Evolutionary conservation across 2,888 invertebrate genomes (phyloP).

Genomic region (Neelides folsomi): DNA sequence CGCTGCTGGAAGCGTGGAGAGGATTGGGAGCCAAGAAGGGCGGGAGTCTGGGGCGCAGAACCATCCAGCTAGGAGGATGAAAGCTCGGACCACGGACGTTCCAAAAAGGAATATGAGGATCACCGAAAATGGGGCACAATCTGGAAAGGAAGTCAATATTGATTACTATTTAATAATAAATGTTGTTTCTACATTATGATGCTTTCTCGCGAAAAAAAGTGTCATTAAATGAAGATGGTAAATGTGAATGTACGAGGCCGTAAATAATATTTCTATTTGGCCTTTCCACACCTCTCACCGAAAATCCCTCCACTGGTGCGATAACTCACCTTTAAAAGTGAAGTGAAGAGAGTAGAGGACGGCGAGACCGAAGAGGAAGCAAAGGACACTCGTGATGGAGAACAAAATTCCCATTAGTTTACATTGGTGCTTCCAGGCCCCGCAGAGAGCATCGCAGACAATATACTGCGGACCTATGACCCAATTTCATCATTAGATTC

Average conservation of each 20-base stretch:
- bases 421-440: conserved; percentile 34
- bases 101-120: conserved; percentile 33
- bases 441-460: conserved; percentile 33
- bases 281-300: not conserved
- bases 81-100: conserved; percentile 33
- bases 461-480: conserved; percentile 29
- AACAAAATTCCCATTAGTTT: conserved; percentile 34
- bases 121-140: conserved; percentile 33
- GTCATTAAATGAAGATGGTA: too few species aligned
- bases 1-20: conserved; percentile 32
- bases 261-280: too few species aligned
- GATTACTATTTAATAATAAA: conserved; percentile 11
- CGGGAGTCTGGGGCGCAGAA: conserved; percentile 31
- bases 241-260: too few species aligned
- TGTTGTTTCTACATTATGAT: not conserved
- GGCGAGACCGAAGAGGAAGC: conserved; percentile 31
- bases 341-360: conserved; percentile 34
- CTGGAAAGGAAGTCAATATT: conserved; percentile 30
- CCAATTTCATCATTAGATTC: too few species aligned
- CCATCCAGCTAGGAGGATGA: conserved; percentile 33
- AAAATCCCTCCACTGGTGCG: not conserved
- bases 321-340: conserved; percentile 31
- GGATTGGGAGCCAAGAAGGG: conserved; percentile 32
- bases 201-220: not conserved
- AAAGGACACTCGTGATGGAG: conserved; percentile 33